These are phyloP conservation scores for Zaprionus gabonicus DNA, from an alignment of 1,140 invertebrate species.

Conservation along the genomic window DNA sequence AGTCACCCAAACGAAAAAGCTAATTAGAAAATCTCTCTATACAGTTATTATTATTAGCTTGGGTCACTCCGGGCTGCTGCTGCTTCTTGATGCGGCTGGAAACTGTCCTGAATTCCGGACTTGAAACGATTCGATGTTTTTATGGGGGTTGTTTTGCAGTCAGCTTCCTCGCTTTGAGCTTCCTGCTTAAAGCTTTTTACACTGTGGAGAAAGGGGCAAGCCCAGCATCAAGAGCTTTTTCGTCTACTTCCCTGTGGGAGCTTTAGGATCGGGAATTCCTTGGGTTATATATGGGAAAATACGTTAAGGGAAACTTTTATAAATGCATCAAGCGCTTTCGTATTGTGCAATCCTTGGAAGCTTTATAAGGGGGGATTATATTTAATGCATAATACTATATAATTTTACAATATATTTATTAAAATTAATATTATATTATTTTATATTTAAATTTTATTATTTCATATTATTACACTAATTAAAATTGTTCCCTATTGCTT, in stretches of 20 bases:
- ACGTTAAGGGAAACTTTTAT: neutral
- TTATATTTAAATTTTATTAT: no score
- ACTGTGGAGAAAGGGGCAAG: neutral
- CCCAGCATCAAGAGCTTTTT: neutral
- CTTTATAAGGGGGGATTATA: no score
- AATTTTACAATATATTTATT: no score
- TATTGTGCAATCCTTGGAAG: neutral
- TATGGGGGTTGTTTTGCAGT: conserved; percentile 3
- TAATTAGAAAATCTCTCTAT: conserved; percentile 12
- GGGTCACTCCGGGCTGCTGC: neutral
- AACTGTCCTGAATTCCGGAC: conserved; percentile 5
- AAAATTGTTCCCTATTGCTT: no score
- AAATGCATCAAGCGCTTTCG: neutral
- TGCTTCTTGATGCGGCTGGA: neutral
- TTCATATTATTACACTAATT: no score
- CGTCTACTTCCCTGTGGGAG: neutral
- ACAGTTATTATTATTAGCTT: neutral
- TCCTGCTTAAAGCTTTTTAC: neutral
- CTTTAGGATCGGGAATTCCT: neutral
- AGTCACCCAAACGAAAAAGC: conserved; percentile 12
- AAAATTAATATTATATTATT: no score
- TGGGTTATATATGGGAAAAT: neutral
- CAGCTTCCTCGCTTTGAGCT: neutral
- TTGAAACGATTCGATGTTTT: neutral
- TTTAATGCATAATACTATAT: no score